Percentiles rank a stretch among this genome's conserved stretches.
phyloP scores from a whole-genome alignment of 2,888 invertebrate genomes.

The Drosophila cyrtoloma region DNA sequence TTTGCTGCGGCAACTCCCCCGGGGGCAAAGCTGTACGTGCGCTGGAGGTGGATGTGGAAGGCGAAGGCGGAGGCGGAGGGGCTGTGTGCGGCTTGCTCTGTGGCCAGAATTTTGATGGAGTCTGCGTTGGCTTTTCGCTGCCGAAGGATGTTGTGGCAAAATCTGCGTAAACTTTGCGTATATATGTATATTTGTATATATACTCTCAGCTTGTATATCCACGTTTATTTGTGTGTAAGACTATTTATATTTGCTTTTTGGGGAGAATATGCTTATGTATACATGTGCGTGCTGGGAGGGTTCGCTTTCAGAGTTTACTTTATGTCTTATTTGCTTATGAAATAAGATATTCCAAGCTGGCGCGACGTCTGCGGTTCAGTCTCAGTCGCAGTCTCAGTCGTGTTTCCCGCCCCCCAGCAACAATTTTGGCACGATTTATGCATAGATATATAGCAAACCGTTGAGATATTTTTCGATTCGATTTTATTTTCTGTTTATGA shows the following conservation, averaged over 20 bases:
- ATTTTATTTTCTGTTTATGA: slow-evolving; percentile 81
- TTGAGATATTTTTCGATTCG: slow-evolving; percentile 46
- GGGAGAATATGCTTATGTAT: slow-evolving; percentile 4
- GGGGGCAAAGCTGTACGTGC: slow-evolving; percentile 50
- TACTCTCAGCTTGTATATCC: not conserved
- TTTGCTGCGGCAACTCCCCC: slow-evolving; percentile 65
- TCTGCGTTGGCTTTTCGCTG: slow-evolving; percentile 57
- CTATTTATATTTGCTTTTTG: slow-evolving; percentile 50
- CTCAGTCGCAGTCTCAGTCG: slow-evolving; percentile 14
- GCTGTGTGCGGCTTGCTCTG: slow-evolving; percentile 61
- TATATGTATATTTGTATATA: slow-evolving; percentile 12
- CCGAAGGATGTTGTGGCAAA: slow-evolving; percentile 69
- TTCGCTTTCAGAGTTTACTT: slow-evolving; percentile 62
- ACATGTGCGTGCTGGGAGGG: slow-evolving; percentile 46
- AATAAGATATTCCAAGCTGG: slow-evolving; percentile 70
- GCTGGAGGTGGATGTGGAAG: slow-evolving; percentile 4
- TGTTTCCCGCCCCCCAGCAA: not conserved
- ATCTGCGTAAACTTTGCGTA: slow-evolving; percentile 77
- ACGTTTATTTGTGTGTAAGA: slow-evolving; percentile 18
- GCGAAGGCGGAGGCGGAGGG: not conserved
- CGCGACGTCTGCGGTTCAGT: slow-evolving; percentile 35
- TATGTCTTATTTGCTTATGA: slow-evolving; percentile 81
- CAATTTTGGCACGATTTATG: slow-evolving; percentile 60
- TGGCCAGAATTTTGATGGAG: slow-evolving; percentile 83
- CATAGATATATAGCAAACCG: slow-evolving; percentile 48